Evolutionary conservation across 2,797 vertebrate species (phyloP), one percentile per base, ranked within the genome.

Genomic region (Phoebastria nigripes): DNA sequence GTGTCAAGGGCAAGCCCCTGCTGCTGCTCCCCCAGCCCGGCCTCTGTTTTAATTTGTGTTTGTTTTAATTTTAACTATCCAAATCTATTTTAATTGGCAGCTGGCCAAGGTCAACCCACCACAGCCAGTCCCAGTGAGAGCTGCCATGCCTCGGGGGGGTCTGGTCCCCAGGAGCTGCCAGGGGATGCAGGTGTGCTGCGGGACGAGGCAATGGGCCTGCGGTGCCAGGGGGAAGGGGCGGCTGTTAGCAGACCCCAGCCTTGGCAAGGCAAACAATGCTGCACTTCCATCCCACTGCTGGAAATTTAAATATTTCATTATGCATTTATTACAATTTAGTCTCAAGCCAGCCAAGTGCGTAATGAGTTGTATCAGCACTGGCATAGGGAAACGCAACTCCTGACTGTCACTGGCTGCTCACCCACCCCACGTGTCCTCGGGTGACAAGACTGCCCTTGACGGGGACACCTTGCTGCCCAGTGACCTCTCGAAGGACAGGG

Each of bases 251-350:
- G 54, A 80, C n/a, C 70, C 54, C 3, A 3, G 26, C 0, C 0
- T 26, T 5, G 0, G n/a, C 55, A 77, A 35, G 22, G 55, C 7
- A 18, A 66, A 20, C 0, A 9, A 9, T 21, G 63, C 46, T 66
- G 47, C 21, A 4, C 18, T 86, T 67, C 82, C 11, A 55, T 28
- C 54, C 31, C 31, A 2, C 7, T 20, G 44, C 59, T 90, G 52
- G 26, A 86, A 86, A 93, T 69, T 8, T 82, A 74, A 88, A 81
- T 83, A 56, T 80, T 90, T 63, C 33, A 49, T 74, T 74, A 87
- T 29, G 24, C 26, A 70, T 91, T 93, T 83, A 82, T 82, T 91
- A 51, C 87, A 70, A 93, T 85, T 82, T 47, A 66, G 31, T 91
- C 71, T 70, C 49, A 42, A 91, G 19, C 31, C 84, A 82, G 78